A percentile compares a stretch with the other conserved stretches of the same genome.
Conservation (phyloP, 2,888 invertebrate genomes). For the Myopa tessellatipennis region DNA sequence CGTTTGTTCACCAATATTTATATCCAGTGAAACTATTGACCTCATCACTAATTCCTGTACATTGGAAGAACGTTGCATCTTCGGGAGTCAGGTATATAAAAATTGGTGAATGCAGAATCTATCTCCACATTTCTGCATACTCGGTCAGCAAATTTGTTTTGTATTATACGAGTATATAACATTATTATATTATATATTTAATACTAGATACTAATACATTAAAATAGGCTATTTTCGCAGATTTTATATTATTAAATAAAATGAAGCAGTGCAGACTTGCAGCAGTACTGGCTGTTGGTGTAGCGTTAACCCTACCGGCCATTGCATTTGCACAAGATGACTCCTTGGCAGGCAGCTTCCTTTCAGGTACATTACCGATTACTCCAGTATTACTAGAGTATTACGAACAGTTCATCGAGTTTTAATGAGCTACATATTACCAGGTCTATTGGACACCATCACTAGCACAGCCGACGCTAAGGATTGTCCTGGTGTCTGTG, state of each 20-base stretch:
- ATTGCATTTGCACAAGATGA: conserved; percentile 72
- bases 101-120: too few relatives aligned
- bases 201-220: neutral
- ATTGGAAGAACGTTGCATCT: too few relatives aligned
- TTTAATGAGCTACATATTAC: conserved; percentile 1
- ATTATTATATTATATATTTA: too few relatives aligned
- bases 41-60: too few relatives aligned
- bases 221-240: too few relatives aligned
- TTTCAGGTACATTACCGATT: conserved; percentile 75
- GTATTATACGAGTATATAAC: too few relatives aligned
- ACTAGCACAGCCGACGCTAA: conserved; percentile 86
- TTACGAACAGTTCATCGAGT: neutral
- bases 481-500: conserved; percentile 90
- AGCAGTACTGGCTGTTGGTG: conserved; percentile 48
- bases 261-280: conserved; percentile 14
- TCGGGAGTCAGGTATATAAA: too few relatives aligned
- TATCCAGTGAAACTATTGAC: too few relatives aligned
- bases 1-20: too few relatives aligned
- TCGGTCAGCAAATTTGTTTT: too few relatives aligned
- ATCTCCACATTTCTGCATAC: too few relatives aligned
- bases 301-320: conserved; percentile 41
- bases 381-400: neutral
- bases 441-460: conserved; percentile 85
- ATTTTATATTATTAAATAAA: neutral
- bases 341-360: conserved; percentile 83